Evolutionary conservation across 2,113 vertebrate species (phyloP).

Genomic region (Pelodiscus sinensis): DNA sequence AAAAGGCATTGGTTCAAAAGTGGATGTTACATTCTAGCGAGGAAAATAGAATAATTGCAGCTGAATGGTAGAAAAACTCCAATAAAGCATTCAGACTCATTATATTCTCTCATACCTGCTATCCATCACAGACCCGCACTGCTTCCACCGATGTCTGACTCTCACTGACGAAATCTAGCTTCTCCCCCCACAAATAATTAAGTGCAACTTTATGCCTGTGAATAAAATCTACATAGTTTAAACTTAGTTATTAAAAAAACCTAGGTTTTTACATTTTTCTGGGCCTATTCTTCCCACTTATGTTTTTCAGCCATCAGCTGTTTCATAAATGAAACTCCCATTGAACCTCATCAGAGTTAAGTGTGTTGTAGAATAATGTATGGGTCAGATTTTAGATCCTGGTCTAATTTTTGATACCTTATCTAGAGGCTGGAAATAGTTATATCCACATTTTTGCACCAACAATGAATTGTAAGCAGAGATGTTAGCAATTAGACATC

Average conservation of each 20-base stretch:
- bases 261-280: neutral
- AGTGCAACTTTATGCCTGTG: neutral
- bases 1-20: no score
- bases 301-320: neutral
- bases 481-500: neutral
- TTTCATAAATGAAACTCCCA: neutral
- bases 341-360: neutral
- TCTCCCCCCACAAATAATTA: neutral
- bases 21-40: no score
- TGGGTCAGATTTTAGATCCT: neutral
- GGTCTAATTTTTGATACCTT: neutral
- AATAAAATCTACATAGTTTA: neutral
- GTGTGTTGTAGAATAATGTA: neutral
- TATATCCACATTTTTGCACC: neutral
- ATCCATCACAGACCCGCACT: no score
- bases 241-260: neutral
- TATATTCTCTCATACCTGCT: no score
- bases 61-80: no score
- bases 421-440: neutral
- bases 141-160: no score
- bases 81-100: no score
- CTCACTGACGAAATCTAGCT: neutral
- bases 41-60: no score
- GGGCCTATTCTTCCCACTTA: neutral
- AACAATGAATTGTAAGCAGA: neutral